Evolutionary conservation across 2,797 vertebrate genomes (phyloP).

Genomic region (Diplodus puntazzo): DNA sequence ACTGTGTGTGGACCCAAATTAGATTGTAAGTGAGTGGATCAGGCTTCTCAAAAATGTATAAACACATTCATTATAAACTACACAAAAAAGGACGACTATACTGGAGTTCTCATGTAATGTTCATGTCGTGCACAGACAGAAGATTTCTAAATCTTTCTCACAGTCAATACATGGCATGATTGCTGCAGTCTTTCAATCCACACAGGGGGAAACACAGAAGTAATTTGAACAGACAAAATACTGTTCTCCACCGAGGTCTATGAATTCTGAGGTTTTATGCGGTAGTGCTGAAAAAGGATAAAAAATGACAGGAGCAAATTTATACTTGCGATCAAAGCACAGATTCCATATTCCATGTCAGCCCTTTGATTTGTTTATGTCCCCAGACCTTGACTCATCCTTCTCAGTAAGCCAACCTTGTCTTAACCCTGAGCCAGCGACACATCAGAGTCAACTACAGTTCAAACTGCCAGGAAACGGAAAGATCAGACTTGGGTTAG

Average conservation of each 20-base stretch:
- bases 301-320: slow-evolving; percentile 29
- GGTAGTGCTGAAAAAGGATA: neutral
- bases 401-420: slow-evolving; percentile 51
- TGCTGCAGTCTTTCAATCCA: neutral
- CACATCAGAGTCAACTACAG: slow-evolving; percentile 61
- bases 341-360: slow-evolving; percentile 37
- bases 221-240: slow-evolving; percentile 27
- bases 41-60: slow-evolving; percentile 11
- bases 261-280: neutral
- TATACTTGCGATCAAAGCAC: slow-evolving; percentile 36
- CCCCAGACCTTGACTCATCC: slow-evolving; percentile 54
- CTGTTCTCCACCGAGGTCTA: neutral
- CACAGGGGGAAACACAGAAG: slow-evolving; percentile 2
- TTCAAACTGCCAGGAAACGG: slow-evolving; percentile 65
- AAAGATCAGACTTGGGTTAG: slow-evolving; percentile 62
- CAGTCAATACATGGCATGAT: neutral
- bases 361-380: slow-evolving; percentile 56
- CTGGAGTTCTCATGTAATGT: neutral
- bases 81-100: neutral
- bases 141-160: neutral
- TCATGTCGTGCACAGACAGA: neutral
- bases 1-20: slow-evolving; percentile 5
- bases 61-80: neutral
- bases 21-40: neutral
- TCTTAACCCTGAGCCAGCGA: slow-evolving; percentile 61